Base-by-base conservation (phyloP, 2,797 vertebrate species). In the Chelidonichthys spinosus region DNA sequence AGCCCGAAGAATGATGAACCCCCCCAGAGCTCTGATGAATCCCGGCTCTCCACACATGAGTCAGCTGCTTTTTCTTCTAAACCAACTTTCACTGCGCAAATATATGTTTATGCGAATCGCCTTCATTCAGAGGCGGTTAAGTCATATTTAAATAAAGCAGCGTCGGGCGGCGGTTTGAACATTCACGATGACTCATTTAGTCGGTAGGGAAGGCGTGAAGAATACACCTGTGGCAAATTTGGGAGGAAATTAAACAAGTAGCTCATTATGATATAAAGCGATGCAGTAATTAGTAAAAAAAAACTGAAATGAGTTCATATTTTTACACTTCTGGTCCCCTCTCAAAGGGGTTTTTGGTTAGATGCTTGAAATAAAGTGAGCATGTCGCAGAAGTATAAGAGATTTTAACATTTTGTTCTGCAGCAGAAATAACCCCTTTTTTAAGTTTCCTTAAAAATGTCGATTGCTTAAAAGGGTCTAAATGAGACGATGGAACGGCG, bases 1-100 rank as follows among this genome's bases (percentile, higher is more conserved):
- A 47, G 32, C 40, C 64, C 37, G 55, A 74, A 59, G 78, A 77
- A 59, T 39, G 66, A 67, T 50, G 63, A 73, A 73, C 47, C 59
- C 35, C 35, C 47, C 33, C 14, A 10, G 15, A 70, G 47, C 49
- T 59, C 50, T 39, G 50, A 55, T 6, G 25, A 11, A 73, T 25
- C 35, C 17, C 13, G 15, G 32, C n/a, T 62, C 6, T 4, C 7
- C 52, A 43, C 59, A 10, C 49, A 43, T 44, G 14, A 36, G 58
- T 53, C 33, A 14, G 33, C 54, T 25, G 4, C 43, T 53, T 7
- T 13, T 14, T 7, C 59, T 63, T 7, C 13, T 18, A 3, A 35
- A 71, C 40, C 5, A n/a, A 6, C 52, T 32, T 18, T 17, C 44
- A 52, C n/a, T 36, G 32, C 44, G 8, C n/a, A 18, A n/a, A 70